phyloP scores from a whole-genome alignment of 2,888 invertebrate species.

The Drosophila bunnanda region DNA sequence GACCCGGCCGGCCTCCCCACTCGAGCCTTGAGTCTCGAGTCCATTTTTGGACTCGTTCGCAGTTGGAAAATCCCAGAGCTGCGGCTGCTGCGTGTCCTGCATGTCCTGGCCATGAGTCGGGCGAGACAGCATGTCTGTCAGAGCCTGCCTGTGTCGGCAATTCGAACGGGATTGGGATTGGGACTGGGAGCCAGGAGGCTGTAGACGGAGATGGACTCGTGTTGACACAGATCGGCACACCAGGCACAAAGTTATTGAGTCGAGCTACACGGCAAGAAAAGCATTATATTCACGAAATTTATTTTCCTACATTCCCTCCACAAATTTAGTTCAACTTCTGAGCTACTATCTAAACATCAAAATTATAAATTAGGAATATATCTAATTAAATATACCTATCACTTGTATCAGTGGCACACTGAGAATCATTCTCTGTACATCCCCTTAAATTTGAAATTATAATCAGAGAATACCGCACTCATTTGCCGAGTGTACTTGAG shows the following conservation, averaged over 20 bases:
- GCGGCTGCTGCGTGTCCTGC: slow-evolving; percentile 11
- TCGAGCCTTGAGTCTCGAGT: slow-evolving; percentile 22
- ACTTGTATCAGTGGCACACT: background rate
- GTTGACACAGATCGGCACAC: slow-evolving; percentile 73
- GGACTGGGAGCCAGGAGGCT: slow-evolving; percentile 10
- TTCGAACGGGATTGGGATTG: slow-evolving; percentile 29
- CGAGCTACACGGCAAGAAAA: slow-evolving; percentile 29
- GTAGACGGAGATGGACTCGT: slow-evolving; percentile 20
- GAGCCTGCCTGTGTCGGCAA: slow-evolving; percentile 40
- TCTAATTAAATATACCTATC: background rate
- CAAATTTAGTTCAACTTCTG: background rate
- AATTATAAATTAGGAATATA: no score
- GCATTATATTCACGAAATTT: background rate
- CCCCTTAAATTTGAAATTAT: background rate
- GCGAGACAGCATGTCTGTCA: slow-evolving; percentile 74
- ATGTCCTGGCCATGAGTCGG: slow-evolving; percentile 34
- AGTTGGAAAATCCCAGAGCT: slow-evolving; percentile 10
- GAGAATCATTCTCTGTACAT: background rate
- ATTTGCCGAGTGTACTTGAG: slow-evolving; percentile 20
- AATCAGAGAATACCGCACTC: background rate
- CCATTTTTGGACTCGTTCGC: slow-evolving; percentile 29
- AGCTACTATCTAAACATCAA: no score
- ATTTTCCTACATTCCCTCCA: no score
- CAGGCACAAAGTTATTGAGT: slow-evolving; percentile 68
- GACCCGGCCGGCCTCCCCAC: slow-evolving; percentile 27